Percentiles rank a stretch among this genome's conserved stretches.
These are phyloP conservation scores for Halisarca cf. caerulea DNA, from an alignment of 37 sponge, comb jelly and placozoan genomes.

Conservation along the genomic window DNA sequence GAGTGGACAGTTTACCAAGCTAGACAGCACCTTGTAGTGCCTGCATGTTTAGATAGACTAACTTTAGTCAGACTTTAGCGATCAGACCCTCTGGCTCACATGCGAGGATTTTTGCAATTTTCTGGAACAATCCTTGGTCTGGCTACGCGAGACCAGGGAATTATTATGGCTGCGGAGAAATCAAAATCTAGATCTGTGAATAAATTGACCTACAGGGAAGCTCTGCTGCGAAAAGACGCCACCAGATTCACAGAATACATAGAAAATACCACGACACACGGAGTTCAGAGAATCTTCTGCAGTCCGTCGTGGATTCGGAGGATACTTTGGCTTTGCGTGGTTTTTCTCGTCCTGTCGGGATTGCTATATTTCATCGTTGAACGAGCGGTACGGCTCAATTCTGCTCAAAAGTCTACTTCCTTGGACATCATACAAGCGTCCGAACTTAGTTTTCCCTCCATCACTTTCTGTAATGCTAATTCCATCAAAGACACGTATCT, in stretches of 20 bases:
- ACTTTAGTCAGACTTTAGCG: no score
- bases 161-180: no score
- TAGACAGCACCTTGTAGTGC: no score
- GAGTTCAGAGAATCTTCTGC: not conserved
- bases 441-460: not conserved
- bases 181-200: no score
- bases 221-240: not conserved
- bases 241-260: not conserved
- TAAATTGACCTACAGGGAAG: constrained; percentile 3
- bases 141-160: no score
- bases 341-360: not conserved
- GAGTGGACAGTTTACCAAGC: no score
- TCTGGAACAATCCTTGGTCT: no score
- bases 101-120: no score
- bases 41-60: no score
- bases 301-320: not conserved
- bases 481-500: not conserved
- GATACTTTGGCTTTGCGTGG: not conserved
- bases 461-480: constrained; percentile 11
- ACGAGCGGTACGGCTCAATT: not conserved
- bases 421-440: not conserved
- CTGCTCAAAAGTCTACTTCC: not conserved
- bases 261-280: constrained; percentile 20
- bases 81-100: no score
- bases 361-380: constrained; percentile 5